Base-by-base conservation (phyloP, 2,888 invertebrate genomes). In the Ophraella communa region DNA sequence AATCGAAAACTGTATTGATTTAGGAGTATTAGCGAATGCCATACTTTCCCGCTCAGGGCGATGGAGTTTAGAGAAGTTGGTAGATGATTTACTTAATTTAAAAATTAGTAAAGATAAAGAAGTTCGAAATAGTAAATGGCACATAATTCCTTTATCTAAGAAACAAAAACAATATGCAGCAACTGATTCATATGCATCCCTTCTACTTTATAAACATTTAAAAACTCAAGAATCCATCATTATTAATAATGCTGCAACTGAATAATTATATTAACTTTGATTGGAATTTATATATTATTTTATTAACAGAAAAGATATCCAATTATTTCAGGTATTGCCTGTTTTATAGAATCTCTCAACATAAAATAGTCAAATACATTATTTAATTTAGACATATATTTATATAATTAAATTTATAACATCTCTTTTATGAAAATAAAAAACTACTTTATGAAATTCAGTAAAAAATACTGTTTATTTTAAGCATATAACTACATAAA, bases 41-140 rank as follows among this genome's bases (percentile, higher is more conserved):
- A 78, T 86, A 11, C 81, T 85, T 35, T 81, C 84, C 55, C 79
- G 83, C 23, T 82, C 82, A 14, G 82, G 84, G 24, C 82, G 86
- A 53, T 89, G 88, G 88, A 88, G 89, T 75, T 80, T 89, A 72
- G 86, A 85, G 69, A 84, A 83, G 62, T 78, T 89, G 56, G 84
- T 87, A 4, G 81, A 82, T 67, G 83, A 84, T 73, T 79, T 87
- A 79, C 82, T 87, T 20, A 77, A 82, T 58, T 82, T 84, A 75
- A 80, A 79, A 63, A 85, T 88, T 64, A 83, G 82, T 69, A 89
- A 89, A 77, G 83, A 84, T 73, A 83, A 84, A 56, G 80, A 82
- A 65, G 86, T 89, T 3, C 82, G 88, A 62, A 86, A 82, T 78
- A 87, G 88, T 73, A 85, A 86, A 72, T 89, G 88, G 88, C 82